Conservation (phyloP, 2,113 vertebrate species). For the Spea bombifrons region DNA sequence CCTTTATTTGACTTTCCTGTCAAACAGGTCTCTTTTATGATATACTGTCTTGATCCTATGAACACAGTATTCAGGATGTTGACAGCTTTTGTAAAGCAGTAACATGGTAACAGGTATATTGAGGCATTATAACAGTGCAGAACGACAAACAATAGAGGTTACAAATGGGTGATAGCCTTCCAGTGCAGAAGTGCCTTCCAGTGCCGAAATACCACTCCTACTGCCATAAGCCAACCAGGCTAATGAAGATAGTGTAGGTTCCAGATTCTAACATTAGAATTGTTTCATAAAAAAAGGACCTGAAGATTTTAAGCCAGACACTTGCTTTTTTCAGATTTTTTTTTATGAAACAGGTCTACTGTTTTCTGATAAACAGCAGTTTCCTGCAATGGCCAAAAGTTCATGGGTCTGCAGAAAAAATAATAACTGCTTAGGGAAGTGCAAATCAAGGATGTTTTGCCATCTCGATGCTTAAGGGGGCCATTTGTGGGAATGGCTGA, state of each 20-base stretch:
- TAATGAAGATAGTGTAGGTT: too few species aligned
- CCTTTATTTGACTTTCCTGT: background rate
- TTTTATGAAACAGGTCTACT: too few species aligned
- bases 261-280: too few species aligned
- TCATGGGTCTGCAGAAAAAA: constrained; percentile 14
- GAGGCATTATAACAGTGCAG: too few species aligned
- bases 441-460: constrained; percentile 16
- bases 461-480: background rate
- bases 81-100: background rate
- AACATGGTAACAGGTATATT: background rate
- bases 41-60: background rate
- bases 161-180: too few species aligned
- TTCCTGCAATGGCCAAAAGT: constrained; percentile 7
- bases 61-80: background rate
- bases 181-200: too few species aligned
- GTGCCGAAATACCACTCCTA: too few species aligned
- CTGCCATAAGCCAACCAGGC: too few species aligned
- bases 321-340: too few species aligned
- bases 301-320: too few species aligned
- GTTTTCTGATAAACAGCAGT: background rate
- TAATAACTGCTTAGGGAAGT: background rate
- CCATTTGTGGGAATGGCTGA: constrained; percentile 8
- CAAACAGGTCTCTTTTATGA: background rate
- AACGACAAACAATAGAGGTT: too few species aligned
- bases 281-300: too few species aligned